Base-by-base conservation (phyloP, 1,140 invertebrate genomes). In the Araneus ventricosus region DNA sequence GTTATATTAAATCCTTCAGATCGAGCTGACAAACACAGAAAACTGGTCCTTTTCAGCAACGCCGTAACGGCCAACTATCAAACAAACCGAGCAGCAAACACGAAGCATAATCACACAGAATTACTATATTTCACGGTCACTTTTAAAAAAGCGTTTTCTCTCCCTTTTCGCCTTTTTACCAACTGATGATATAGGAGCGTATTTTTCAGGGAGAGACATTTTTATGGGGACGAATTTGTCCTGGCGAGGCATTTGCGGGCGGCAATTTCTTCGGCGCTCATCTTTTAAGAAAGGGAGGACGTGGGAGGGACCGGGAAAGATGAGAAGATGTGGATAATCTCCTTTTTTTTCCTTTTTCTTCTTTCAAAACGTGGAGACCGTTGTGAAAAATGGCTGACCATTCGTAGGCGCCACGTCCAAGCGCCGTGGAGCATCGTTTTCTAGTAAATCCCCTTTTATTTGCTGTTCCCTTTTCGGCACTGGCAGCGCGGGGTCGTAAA, bases 281-380 rank as follows among this genome's bases (percentile, higher is more conserved):
- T 87, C 59, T 87, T 45, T 87, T 61, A 37, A 61, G 37, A 34
- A 61, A 39, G 85, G 59, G 84, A 39, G 52, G 85, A 63, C 5
- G 37, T 27, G 45, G 82, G 45, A 10, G 39, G 85, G 45, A 20
- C 30, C 6, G 30, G 85, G 85, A 87, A 87, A 87, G 85, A 87
- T 87, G 87, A 88, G 63, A 88, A 88, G 63, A 88, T 88, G 87
- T 88, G 87, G 87, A 57, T 88, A 88, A 88, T 88, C 59, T 88
- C 87, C 30, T 24, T 52, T 17, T 63, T 37, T 61, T 20, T 61
- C 37, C n/a, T 63, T 63, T 59, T 75, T 5, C 34, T 37, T 75
- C 34, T 75, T 75, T 75, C 70, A 75, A 75, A 75, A 75, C 70
- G 70, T 37, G 70, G 70, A 63, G 30, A 37, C 34, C 63, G 37